phyloP scores from a whole-genome alignment of 1,140 invertebrate species.

The Hylaeus anthracinus region DNA sequence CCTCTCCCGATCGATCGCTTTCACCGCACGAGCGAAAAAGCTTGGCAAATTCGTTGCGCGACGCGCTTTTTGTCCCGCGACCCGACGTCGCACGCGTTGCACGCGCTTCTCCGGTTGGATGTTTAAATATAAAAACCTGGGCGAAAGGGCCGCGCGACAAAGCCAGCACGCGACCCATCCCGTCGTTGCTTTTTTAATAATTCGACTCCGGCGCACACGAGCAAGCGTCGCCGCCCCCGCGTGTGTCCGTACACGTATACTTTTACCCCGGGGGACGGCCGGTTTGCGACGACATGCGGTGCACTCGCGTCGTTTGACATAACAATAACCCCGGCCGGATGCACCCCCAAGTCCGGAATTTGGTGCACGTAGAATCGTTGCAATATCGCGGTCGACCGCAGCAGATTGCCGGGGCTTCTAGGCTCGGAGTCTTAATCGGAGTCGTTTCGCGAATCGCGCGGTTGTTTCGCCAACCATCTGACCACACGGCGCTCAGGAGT shows the following conservation, averaged over 20 bases:
- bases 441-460: slow-evolving; percentile 3
- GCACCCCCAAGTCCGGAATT: not conserved
- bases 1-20: not conserved
- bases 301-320: slow-evolving; percentile 20
- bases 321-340: slow-evolving; percentile 31
- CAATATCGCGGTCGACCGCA: slow-evolving; percentile 15
- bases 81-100: not conserved
- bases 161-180: not conserved
- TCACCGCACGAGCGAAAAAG: not conserved
- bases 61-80: not conserved
- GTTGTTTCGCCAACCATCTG: not conserved
- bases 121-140: slow-evolving; percentile 16
- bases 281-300: not conserved
- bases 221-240: too few species aligned
- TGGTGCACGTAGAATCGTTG: slow-evolving; percentile 5
- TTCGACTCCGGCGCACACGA: not conserved
- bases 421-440: not conserved
- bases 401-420: slow-evolving; percentile 6
- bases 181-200: slow-evolving; percentile 19
- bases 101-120: not conserved
- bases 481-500: not conserved
- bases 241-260: not conserved
- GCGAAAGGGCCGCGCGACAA: slow-evolving; percentile 13
- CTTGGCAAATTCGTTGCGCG: too few species aligned
- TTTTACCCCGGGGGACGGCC: not conserved